phyloP scores from a whole-genome alignment of 2,797 vertebrate species.

The Oreochromis mossambicus region DNA sequence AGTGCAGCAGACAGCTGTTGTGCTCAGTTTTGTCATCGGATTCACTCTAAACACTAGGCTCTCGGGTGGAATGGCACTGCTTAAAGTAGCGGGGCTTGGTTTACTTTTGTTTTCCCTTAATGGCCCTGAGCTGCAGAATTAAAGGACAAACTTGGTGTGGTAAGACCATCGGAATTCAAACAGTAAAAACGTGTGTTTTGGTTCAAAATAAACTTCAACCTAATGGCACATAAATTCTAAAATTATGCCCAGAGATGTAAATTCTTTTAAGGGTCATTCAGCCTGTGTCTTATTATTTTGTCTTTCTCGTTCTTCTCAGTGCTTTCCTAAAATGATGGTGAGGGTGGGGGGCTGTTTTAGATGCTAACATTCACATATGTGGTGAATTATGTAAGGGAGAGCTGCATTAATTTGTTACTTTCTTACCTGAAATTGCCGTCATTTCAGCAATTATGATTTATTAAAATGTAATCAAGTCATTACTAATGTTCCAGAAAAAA shows the following conservation, averaged over 20 bases:
- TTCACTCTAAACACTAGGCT: constrained; percentile 40
- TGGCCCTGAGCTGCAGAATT: constrained; percentile 18
- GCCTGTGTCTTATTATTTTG: background rate
- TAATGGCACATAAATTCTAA: background rate
- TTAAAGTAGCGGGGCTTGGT: constrained; percentile 34
- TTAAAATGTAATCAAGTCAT: background rate
- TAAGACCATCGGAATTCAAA: constrained; percentile 37
- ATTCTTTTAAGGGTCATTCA: background rate
- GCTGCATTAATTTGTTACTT: background rate
- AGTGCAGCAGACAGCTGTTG: constrained; percentile 57
- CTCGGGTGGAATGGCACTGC: constrained; percentile 32
- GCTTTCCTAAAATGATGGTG: background rate
- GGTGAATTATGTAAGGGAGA: background rate
- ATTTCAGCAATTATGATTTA: background rate
- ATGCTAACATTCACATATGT: background rate
- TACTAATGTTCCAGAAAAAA: background rate
- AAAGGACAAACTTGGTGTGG: background rate
- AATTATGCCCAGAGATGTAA: background rate
- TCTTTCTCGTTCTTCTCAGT: background rate
- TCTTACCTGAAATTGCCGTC: rapidly evolving
- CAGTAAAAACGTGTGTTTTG: constrained; percentile 24
- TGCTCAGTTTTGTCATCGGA: constrained; percentile 49
- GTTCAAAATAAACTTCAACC: constrained; percentile 21
- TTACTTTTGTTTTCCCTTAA: constrained; percentile 14
- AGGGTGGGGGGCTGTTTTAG: background rate